Base-by-base conservation (phyloP, 2,888 invertebrate genomes). In the Acanthosoma haemorrhoidale region DNA sequence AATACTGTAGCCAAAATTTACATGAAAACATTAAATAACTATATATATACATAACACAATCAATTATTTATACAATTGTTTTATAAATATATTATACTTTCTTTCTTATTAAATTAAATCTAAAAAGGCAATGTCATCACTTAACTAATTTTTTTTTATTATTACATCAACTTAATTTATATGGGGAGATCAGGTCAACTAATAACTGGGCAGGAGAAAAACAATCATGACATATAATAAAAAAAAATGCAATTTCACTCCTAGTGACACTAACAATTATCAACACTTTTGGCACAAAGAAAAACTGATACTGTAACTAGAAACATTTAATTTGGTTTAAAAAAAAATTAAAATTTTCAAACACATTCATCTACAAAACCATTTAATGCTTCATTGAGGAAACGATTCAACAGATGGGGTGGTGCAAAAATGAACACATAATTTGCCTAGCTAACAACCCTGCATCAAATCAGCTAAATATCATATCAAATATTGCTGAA, bases 1-100 rank as follows among this genome's bases (percentile, higher is more conserved):
- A n/a, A 51, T 51, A 51, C 51, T 51, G 51, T 51, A 25, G 51
- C 29, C 51, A 51, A 51, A 51, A 51, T 51, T 51, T 51, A 51
- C 51, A 51, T 51, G 25, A 51, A 51, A 25, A 51, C 51, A 51
- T 51, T n/a, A n/a, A 51, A 25, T 51, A 51, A 51, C 51, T 51
- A 51, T 51, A n/a, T n/a, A n/a, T n/a, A 51, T 51, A 51, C 51
- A 51, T 25, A 51, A 51, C 51, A 51, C 29, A 25, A 51, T 25
- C 51, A 51, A 25, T 21, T 51, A 51, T 51, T 51, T 51, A 51
- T 51, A 51, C 51, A 51, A 51, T 51, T n/a, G 51, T 25, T 51
- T 51, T n/a, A 51, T 51, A 51, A 51, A 51, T 51, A 51, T 51
- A 51, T 51, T 29, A 51, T 51, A 25, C 51, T 25, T 25, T 25